A percentile compares a stretch with the other conserved stretches of the same genome.
Evolutionary conservation across 2,888 invertebrate species (phyloP).

Genomic region (Busseola fusca): DNA sequence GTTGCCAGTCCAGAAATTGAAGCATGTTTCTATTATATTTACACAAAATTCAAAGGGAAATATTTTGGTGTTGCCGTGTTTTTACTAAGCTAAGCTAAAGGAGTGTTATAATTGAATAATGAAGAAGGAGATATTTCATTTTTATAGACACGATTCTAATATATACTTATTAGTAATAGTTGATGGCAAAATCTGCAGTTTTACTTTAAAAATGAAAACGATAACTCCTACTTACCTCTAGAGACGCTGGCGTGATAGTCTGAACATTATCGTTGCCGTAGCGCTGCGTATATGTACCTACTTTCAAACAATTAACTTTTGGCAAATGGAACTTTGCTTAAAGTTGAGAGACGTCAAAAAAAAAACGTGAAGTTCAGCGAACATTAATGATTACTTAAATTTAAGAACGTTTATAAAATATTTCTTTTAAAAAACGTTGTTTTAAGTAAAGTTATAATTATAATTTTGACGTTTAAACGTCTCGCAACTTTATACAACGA

Average conservation of each 20-base stretch:
- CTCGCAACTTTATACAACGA: background rate
- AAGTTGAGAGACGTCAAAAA: background rate
- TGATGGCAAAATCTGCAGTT: background rate
- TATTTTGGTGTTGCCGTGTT: slow-evolving; percentile 4
- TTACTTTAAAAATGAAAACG: background rate
- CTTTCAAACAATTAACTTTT: background rate
- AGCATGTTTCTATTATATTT: slow-evolving; percentile 50
- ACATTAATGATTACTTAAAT: background rate
- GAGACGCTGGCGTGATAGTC: background rate
- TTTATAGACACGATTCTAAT: background rate
- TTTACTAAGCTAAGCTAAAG: background rate
- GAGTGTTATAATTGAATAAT: background rate
- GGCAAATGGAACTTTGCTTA: background rate
- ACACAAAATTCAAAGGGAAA: slow-evolving; percentile 32
- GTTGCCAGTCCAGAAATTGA: slow-evolving; percentile 51
- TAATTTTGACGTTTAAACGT: background rate
- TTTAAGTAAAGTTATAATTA: background rate
- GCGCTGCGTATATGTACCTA: too few species aligned
- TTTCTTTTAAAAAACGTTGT: background rate
- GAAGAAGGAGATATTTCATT: background rate
- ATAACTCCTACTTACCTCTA: too few species aligned
- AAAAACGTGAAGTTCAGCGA: background rate
- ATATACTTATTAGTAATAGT: background rate
- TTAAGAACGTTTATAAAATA: background rate
- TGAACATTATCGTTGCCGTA: background rate